Evolutionary conservation across 2,113 vertebrate genomes (phyloP).

Genomic region (Tachuris rubrigastra): DNA sequence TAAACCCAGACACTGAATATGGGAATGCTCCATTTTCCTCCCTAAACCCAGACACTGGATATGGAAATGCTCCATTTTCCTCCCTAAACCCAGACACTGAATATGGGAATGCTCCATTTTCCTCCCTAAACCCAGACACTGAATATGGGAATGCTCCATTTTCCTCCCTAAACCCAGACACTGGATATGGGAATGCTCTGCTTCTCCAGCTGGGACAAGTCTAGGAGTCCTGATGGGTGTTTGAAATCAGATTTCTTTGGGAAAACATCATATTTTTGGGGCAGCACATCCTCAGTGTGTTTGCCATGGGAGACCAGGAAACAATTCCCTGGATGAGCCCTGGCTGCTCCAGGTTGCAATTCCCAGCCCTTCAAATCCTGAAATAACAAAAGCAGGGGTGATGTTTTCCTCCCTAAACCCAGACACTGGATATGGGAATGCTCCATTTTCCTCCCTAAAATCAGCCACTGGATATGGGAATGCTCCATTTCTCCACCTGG

Average conservation of each 20-base stretch:
- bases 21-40: too few species aligned
- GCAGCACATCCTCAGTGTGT: neutral
- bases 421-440: fast-evolving
- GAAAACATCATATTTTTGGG: neutral
- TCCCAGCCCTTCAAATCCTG: neutral
- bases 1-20: fast-evolving
- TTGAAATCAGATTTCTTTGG: neutral
- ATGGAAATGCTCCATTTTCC: fast-evolving
- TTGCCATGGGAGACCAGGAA: neutral
- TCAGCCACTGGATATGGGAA: fast-evolving
- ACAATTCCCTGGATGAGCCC: neutral
- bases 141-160: fast-evolving
- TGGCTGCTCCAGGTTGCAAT: neutral
- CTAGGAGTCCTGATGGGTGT: neutral
- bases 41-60: too few species aligned
- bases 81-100: too few species aligned
- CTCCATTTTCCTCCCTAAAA: neutral
- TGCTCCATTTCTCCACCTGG: neutral
- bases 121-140: too few species aligned
- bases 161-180: too few species aligned
- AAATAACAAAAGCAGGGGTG: neutral
- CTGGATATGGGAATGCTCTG: fast-evolving
- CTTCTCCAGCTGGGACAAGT: neutral
- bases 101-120: fast-evolving
- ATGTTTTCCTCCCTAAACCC: too few species aligned